Percentiles rank a stretch among this genome's conserved stretches.
Evolutionary conservation across 2,113 vertebrate species (phyloP).

Genomic region (Cebidichthys violaceus): DNA sequence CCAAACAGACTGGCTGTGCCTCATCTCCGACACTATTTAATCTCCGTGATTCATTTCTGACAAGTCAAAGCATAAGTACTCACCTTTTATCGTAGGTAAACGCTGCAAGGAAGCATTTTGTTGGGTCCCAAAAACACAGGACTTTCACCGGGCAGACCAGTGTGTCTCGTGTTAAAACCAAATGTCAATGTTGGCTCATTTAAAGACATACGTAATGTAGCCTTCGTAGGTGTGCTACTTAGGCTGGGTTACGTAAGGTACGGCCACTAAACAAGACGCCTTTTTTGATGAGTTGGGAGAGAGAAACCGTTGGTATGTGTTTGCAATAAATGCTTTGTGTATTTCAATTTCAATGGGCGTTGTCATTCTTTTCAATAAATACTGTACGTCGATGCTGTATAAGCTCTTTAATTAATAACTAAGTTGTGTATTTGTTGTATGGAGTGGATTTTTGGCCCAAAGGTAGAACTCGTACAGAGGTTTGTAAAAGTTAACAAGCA

Average conservation of each 20-base stretch:
- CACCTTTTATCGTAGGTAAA: constrained; percentile 26
- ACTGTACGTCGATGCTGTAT: not conserved
- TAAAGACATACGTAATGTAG: not conserved
- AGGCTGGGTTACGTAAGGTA: not conserved
- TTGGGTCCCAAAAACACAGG: not conserved
- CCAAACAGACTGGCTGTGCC: constrained; percentile 11
- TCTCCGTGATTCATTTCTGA: constrained; percentile 69
- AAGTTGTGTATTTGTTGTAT: not conserved
- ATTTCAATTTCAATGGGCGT: not conserved
- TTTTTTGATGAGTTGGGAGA: not conserved
- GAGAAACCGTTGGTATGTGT: not conserved
- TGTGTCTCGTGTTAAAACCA: not conserved
- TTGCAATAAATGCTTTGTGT: not conserved
- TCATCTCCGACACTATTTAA: constrained; percentile 26
- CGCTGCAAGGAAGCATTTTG: not conserved
- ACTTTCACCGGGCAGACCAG: not conserved
- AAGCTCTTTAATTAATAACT: not conserved
- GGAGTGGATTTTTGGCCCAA: not conserved
- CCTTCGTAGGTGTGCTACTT: not conserved
- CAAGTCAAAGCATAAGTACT: constrained; percentile 61
- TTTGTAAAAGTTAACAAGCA: not conserved
- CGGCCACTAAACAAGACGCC: not conserved
- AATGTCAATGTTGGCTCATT: not conserved
- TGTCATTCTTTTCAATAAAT: not conserved
- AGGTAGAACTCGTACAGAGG: not conserved